Base-by-base conservation (phyloP, 1,140 invertebrate genomes). In the Trinorchestia longiramus region DNA sequence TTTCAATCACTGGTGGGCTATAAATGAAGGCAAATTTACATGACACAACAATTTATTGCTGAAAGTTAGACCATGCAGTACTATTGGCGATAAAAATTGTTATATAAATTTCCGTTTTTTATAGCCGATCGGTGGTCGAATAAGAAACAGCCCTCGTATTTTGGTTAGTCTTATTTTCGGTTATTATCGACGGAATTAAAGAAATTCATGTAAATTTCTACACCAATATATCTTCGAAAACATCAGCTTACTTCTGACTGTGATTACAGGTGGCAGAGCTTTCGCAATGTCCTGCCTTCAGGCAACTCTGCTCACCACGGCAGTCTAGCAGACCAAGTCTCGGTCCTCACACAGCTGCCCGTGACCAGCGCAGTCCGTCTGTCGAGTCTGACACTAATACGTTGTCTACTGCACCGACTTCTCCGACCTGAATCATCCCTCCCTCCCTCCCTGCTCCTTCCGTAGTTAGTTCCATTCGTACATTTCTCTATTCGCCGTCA, bases 311-410 rank as follows among this genome's bases (percentile, higher is more conserved):
- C 88, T 90, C 88, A 42, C 43, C 88, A 3, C 43, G 41, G 36
- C 62, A 90, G 43, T 43, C 88, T 3, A 90, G 36, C 28, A 42
- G 43, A 90, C 88, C 4, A 0, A 11, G 28, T 36, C 15, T 42
- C 3, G 88, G 6, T 3, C 28, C 41, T 11, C 42, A 43, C 36
- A 8, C 47, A 19, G 6, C 47, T 19, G 47, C 47, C 47, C 88
- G 43, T 4, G 88, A 90, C 43, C 88, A 43, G n/a, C 88, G 88
- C 88, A 90, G 88, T 42, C 43, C 43, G 28, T 90, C 88, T 15
- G 88, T 90, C 15, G 41, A 90, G 88, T 90, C 88, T 4, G 88
- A 90, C 88, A 90, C 88, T 41, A 90, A 90, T 36, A 90, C 88
- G 6, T 36, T 90, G 11, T 90, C 88, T 3, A 42, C 88, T 42